phyloP scores from a whole-genome alignment of 2,797 vertebrate species.

The Hemitrygon akajei region DNA sequence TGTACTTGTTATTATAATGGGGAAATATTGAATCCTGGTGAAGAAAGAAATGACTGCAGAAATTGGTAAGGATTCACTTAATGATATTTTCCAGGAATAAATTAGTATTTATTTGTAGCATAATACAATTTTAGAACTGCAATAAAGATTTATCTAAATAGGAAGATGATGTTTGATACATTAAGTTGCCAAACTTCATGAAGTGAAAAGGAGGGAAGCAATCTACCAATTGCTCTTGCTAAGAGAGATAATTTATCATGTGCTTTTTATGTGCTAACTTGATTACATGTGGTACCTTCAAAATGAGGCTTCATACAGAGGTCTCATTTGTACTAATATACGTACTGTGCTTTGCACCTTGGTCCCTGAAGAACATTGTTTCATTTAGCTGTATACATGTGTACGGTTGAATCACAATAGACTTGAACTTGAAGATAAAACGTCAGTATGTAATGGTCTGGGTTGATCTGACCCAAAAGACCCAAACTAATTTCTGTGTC shows the following conservation, averaged over 20 bases:
- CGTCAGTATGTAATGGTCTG: too few relatives aligned
- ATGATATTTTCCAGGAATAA: too few relatives aligned
- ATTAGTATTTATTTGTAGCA: not conserved
- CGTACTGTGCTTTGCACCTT: too few relatives aligned
- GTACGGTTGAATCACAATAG: too few relatives aligned
- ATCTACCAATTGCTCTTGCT: not conserved
- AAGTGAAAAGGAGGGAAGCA: not conserved
- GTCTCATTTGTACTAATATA: not conserved
- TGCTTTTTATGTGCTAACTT: not conserved
- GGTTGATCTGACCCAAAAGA: too few relatives aligned
- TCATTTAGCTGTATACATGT: too few relatives aligned
- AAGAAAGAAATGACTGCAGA: slow-evolving; percentile 47
- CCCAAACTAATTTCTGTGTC: too few relatives aligned
- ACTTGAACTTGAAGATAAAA: too few relatives aligned
- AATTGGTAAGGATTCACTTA: not conserved
- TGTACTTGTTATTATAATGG: slow-evolving; percentile 16
- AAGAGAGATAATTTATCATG: not conserved
- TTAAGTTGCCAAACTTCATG: not conserved
- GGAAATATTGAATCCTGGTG: not conserved
- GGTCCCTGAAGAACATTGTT: too few relatives aligned
- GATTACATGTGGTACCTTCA: not conserved
- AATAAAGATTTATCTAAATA: not conserved
- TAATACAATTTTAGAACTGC: not conserved
- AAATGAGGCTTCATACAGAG: not conserved
- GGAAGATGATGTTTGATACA: not conserved